Evolutionary conservation across 2,888 invertebrate genomes (phyloP).

Genomic region (Melikaiella ostensackeni): DNA sequence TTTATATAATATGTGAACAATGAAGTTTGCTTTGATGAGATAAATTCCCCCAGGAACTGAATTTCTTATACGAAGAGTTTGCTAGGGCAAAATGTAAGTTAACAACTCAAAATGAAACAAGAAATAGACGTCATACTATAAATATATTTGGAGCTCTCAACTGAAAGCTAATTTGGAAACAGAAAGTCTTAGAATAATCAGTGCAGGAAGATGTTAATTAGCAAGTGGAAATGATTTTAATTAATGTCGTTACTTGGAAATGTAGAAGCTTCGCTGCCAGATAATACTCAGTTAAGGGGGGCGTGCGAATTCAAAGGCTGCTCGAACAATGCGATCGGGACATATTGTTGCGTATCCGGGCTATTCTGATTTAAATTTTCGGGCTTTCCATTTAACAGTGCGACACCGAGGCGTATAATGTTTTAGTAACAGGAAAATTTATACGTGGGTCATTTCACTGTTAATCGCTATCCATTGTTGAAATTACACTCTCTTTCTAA

Average conservation of each 20-base stretch:
- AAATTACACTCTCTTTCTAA: neutral
- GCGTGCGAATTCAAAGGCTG: slow-evolving; percentile 60
- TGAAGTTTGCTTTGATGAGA: neutral
- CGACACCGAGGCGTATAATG: slow-evolving; percentile 54
- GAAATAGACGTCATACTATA: neutral
- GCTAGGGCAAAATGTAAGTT: neutral
- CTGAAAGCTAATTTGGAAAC: slow-evolving; percentile 29
- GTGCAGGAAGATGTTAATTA: slow-evolving; percentile 35
- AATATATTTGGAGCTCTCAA: slow-evolving; percentile 16
- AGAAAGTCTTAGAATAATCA: slow-evolving; percentile 20
- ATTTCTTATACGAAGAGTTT: neutral
- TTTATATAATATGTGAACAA: neutral
- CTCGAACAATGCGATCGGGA: slow-evolving; percentile 67
- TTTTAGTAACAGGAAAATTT: slow-evolving; percentile 55
- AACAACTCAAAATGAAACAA: slow-evolving; percentile 1
- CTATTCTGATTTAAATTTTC: slow-evolving; percentile 74
- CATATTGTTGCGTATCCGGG: slow-evolving; percentile 70
- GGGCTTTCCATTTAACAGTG: slow-evolving; percentile 56
- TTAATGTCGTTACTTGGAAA: slow-evolving; percentile 35
- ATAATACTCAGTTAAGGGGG: slow-evolving; percentile 50
- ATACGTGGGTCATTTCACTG: slow-evolving; percentile 26
- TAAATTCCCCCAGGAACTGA: neutral
- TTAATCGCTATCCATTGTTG: slow-evolving; percentile 35
- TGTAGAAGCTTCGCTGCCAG: slow-evolving; percentile 54
- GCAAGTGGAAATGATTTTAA: slow-evolving; percentile 27